These are phyloP conservation scores for Catocala fraxini DNA, from an alignment of 2,888 invertebrate genomes.

Conservation along the genomic window DNA sequence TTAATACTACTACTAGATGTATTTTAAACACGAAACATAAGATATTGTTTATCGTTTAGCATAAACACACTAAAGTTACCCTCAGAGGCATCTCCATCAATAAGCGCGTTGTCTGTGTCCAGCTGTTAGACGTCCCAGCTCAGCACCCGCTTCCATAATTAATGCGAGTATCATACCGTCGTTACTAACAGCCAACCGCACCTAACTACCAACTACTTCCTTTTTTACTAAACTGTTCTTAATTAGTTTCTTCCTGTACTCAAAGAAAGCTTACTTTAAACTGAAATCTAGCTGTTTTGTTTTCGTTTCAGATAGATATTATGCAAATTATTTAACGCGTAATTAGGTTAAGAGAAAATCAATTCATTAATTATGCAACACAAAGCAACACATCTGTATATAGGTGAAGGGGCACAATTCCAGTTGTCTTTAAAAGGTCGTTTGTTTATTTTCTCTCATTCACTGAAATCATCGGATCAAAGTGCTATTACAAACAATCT, in stretches of 20 bases:
- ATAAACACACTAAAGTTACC: not conserved
- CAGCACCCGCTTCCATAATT: slow-evolving; percentile 6
- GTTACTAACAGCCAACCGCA: slow-evolving; percentile 1
- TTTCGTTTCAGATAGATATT: slow-evolving; percentile 2
- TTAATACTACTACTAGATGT: too few species aligned
- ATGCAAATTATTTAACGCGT: slow-evolving; percentile 9
- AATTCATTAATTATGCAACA: too few species aligned
- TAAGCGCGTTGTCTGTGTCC: slow-evolving; percentile 5
- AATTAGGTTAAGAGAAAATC: too few species aligned
- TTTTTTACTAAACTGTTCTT: slow-evolving; percentile 16
- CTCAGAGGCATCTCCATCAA: not conserved
- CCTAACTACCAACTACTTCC: slow-evolving; percentile 1
- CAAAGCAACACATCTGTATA: too few species aligned
- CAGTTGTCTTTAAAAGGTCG: too few species aligned
- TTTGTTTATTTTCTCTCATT: too few species aligned
- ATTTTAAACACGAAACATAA: too few species aligned
- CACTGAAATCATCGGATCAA: too few species aligned
- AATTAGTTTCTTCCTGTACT: slow-evolving; percentile 10
- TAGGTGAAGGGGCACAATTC: too few species aligned
- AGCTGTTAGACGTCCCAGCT: not conserved
- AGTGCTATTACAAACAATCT: too few species aligned
- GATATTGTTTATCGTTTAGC: not conserved
- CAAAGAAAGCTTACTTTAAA: slow-evolving; percentile 6
- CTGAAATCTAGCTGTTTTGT: not conserved
- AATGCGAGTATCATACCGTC: slow-evolving; percentile 10